Conservation (phyloP, 2,888 invertebrate genomes). For the Sclerodermus sp. region DNA sequence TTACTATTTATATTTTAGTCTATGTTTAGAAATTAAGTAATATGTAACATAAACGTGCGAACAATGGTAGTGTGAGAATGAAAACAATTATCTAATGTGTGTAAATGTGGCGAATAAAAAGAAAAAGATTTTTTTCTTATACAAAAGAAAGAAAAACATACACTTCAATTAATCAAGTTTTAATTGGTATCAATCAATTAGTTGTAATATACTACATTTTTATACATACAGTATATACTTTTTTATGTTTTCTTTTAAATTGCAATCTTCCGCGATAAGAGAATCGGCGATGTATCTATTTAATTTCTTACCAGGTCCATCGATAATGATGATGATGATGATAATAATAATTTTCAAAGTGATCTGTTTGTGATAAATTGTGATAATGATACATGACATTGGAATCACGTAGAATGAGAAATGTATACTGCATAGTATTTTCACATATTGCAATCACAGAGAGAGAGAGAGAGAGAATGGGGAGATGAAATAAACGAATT, state of each 20-base stretch:
- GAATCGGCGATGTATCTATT: no score
- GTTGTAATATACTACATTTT: neutral
- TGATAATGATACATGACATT: no score
- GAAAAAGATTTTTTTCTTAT: constrained; percentile 24
- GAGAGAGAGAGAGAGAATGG: no score
- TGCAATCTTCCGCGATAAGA: no score
- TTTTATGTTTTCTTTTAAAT: neutral
- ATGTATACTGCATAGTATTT: no score
- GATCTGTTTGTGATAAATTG: no score
- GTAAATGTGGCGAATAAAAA: constrained; percentile 27
- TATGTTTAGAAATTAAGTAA: constrained; percentile 27
- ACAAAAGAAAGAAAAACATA: constrained; percentile 6
- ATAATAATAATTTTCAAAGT: no score
- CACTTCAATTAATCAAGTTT: constrained; percentile 6
- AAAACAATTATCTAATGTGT: constrained; percentile 17
- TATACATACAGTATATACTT: neutral
- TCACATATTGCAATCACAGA: no score
- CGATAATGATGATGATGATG: no score
- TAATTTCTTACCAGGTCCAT: no score
- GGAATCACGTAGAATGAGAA: no score
- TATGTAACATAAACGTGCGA: constrained; percentile 23
- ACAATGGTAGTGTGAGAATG: constrained; percentile 4
- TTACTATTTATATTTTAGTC: constrained; percentile 45
- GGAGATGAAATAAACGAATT: neutral
- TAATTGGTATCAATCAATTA: neutral